A percentile compares a stretch with the other conserved stretches of the same genome.
Evolutionary conservation across 2,113 vertebrate species (phyloP).

Genomic region (Phyllopteryx taeniolatus): DNA sequence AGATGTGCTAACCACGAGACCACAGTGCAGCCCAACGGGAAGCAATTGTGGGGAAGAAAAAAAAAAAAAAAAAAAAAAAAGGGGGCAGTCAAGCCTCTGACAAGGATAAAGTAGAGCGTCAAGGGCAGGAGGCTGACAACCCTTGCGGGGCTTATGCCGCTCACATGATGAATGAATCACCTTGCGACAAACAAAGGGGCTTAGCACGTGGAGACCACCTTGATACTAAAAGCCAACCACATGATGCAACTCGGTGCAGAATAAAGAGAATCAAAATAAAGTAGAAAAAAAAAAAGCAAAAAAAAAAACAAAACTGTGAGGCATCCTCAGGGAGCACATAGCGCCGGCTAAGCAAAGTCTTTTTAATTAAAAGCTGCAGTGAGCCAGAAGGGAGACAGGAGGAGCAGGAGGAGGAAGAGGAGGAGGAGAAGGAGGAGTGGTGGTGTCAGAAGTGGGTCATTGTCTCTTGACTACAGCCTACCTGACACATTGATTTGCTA

Average conservation of each 20-base stretch:
- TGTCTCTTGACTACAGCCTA: slow-evolving; percentile 77
- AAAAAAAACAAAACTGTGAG: slow-evolving; percentile 57
- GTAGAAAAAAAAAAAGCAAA: not conserved
- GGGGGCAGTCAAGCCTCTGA: slow-evolving; percentile 24
- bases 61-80: not conserved
- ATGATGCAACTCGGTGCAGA: not conserved
- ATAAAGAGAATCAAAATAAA: not conserved
- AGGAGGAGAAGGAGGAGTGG: slow-evolving; percentile 14
- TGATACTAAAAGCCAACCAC: slow-evolving; percentile 4
- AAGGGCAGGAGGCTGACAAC: slow-evolving; percentile 58
- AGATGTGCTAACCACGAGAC: not conserved
- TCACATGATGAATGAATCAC: slow-evolving; percentile 66
- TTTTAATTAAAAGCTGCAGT: slow-evolving; percentile 76
- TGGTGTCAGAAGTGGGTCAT: slow-evolving; percentile 77
- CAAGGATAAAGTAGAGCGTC: slow-evolving; percentile 50
- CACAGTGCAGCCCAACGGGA: slow-evolving; percentile 19
- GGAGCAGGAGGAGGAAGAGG: slow-evolving; percentile 27
- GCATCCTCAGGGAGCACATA: slow-evolving; percentile 62
- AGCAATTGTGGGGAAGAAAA: slow-evolving; percentile 44
- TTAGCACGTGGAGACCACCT: slow-evolving; percentile 18
- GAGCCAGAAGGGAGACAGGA: slow-evolving; percentile 45
- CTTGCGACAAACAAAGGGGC: slow-evolving; percentile 50
- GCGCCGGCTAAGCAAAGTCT: slow-evolving; percentile 73
- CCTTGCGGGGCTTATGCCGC: slow-evolving; percentile 44
- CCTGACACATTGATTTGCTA: slow-evolving; percentile 81